phyloP scores from a whole-genome alignment of 1,140 invertebrate species.

The Metaphire vulgaris region DNA sequence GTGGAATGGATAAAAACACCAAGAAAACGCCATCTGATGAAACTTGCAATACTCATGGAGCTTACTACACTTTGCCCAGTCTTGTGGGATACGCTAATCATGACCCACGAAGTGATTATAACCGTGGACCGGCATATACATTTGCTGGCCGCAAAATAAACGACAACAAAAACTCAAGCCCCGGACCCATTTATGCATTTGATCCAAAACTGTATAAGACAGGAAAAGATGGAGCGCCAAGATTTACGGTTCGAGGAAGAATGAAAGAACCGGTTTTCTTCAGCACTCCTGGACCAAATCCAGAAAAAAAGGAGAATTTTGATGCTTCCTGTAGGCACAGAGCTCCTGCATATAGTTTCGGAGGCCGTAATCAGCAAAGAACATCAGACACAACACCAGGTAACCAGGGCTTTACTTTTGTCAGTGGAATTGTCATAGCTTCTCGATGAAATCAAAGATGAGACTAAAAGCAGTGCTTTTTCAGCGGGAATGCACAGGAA shows the following conservation, averaged over 20 bases:
- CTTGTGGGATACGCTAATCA: not conserved
- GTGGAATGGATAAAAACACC: no score
- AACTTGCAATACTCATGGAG: not conserved
- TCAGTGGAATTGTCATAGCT: no score
- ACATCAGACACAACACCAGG: not conserved
- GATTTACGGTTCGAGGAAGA: not conserved
- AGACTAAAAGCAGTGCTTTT: no score
- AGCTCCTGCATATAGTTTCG: not conserved
- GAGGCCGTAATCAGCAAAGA: not conserved
- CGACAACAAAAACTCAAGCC: not conserved
- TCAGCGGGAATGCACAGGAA: no score
- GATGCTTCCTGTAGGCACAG: not conserved
- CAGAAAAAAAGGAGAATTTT: not conserved
- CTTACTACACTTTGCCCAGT: not conserved
- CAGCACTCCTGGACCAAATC: not conserved
- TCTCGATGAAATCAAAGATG: no score
- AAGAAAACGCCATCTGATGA: no score
- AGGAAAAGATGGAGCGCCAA: not conserved
- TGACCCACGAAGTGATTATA: not conserved
- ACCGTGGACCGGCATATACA: not conserved
- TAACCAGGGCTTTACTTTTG: no score
- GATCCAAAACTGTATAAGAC: not conserved
- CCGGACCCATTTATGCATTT: not conserved
- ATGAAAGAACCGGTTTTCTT: not conserved
- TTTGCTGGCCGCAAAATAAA: not conserved